Percentiles rank a stretch among this genome's conserved stretches.
phyloP scores from a whole-genome alignment of 2,113 vertebrate genomes.

The Carollia perspicillata region DNA sequence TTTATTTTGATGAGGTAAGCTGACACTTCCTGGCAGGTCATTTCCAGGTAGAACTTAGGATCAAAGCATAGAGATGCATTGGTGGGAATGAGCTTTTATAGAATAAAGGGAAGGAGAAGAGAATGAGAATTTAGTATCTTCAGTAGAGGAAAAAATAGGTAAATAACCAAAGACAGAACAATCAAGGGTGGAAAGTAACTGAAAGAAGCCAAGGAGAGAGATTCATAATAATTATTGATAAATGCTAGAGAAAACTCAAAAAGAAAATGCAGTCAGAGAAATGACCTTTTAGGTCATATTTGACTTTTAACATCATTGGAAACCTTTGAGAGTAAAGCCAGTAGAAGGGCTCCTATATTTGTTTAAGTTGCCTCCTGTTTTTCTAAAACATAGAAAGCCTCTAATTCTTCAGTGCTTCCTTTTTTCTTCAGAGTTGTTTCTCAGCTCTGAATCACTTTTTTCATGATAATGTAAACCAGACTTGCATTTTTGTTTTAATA shows the following conservation, averaged over 20 bases:
- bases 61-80: background rate
- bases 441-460: background rate
- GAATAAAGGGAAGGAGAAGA: background rate
- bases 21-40: background rate
- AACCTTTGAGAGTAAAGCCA: background rate
- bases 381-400: background rate
- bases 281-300: background rate
- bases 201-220: background rate
- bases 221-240: background rate
- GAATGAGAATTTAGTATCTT: constrained; percentile 5
- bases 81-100: background rate
- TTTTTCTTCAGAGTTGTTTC: constrained; percentile 18
- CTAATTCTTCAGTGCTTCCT: background rate
- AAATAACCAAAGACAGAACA: constrained; percentile 16
- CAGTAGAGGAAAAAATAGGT: background rate
- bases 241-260: background rate
- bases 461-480: background rate
- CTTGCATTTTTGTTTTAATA: background rate
- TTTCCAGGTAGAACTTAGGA: background rate
- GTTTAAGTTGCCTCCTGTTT: background rate
- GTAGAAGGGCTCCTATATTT: background rate
- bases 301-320: background rate
- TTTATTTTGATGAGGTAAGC: background rate
- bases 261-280: background rate
- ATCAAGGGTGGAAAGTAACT: background rate